Conservation (phyloP, 2,797 vertebrate genomes). For the Syngnathus acus region DNA sequence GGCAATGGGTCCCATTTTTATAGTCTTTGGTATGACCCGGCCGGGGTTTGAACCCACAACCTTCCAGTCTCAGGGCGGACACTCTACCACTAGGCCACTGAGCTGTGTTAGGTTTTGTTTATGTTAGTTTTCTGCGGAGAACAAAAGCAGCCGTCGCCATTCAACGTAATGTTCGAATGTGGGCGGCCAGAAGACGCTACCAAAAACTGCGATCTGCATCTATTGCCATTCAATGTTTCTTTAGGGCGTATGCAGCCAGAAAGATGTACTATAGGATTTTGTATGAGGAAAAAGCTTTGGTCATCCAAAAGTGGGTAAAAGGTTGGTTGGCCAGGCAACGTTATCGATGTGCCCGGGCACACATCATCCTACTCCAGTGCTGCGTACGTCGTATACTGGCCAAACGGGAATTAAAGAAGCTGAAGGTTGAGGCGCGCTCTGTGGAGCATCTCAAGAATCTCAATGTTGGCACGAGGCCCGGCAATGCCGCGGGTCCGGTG, state of each 20-base stretch:
- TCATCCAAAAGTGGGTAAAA: slow-evolving; percentile 81
- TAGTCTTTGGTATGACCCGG: too few relatives aligned
- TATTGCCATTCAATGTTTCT: slow-evolving; percentile 76
- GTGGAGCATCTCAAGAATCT: slow-evolving; percentile 92
- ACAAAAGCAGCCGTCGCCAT: slow-evolving; percentile 80
- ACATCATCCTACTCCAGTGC: slow-evolving; percentile 85
- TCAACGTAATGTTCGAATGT: slow-evolving; percentile 86
- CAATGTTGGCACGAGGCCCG: slow-evolving; percentile 81
- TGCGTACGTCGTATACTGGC: slow-evolving; percentile 86
- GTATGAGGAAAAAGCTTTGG: slow-evolving; percentile 77
- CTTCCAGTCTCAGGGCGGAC: too few relatives aligned
- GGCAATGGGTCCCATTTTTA: too few relatives aligned
- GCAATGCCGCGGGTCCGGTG: too few relatives aligned
- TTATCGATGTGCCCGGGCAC: slow-evolving; percentile 64
- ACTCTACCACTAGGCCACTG: too few relatives aligned
- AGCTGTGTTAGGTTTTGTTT: too few relatives aligned
- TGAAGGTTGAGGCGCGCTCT: slow-evolving; percentile 88
- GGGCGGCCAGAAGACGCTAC: slow-evolving; percentile 68
- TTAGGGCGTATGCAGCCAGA: slow-evolving; percentile 71
- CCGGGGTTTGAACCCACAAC: too few relatives aligned
- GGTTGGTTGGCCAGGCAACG: slow-evolving; percentile 77
- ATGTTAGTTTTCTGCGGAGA: slow-evolving; percentile 75
- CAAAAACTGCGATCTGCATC: slow-evolving; percentile 68
- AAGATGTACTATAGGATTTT: slow-evolving; percentile 72
- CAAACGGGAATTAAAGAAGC: slow-evolving; percentile 81